Base-by-base conservation (phyloP, 2,797 vertebrate species). In the Numenius phaeopus region DNA sequence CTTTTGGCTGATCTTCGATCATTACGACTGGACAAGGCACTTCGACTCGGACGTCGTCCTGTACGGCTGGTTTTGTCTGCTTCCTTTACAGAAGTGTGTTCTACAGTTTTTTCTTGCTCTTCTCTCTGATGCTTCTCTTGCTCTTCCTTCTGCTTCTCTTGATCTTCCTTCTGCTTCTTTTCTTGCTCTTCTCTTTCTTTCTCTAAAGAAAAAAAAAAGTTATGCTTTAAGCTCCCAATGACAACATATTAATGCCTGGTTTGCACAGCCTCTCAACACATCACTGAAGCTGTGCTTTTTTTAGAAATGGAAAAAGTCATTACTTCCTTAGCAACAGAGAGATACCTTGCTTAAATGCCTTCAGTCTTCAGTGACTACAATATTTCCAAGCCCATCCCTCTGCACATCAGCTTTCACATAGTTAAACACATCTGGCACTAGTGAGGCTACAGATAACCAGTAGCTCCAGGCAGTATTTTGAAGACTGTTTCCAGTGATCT, bases 11-110 rank as follows among this genome's bases (percentile, higher is more conserved):
- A 80, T 96, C 97, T 99, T 65, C 95, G 97, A 40, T 69, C 91
- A 1, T 59, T 96, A 3, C 87, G 97, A 32, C 95, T 94, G 95
- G 98, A 97, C n/a, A 98, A 98, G 8, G 97, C 98, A 97, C 98
- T 98, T 57, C 55, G 94, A 49, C 97, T 98, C 0, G 85, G 96
- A 93, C 97, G 97, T 6, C 69, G 94, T 52, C 87, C 96, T 3
- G 75, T 7, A 47, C 39, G 50, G 57, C 71, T 54, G 57, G 91
- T 75, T 62, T 93, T 95, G 14, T 95, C 95, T 3, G 84, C 69
- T 89, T 96, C 97, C 86, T 97, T 97, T 5, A n/a, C 49, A 64
- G 77, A 34, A 58, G 27, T 5, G 3, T 79, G 84, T 55, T 87
- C 94, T 46, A 80, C 92, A 15, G 58, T 27, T 75, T 97, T 97